These are phyloP conservation scores for Vultur gryphus DNA, from an alignment of 2,797 vertebrate species.

Conservation along the genomic window DNA sequence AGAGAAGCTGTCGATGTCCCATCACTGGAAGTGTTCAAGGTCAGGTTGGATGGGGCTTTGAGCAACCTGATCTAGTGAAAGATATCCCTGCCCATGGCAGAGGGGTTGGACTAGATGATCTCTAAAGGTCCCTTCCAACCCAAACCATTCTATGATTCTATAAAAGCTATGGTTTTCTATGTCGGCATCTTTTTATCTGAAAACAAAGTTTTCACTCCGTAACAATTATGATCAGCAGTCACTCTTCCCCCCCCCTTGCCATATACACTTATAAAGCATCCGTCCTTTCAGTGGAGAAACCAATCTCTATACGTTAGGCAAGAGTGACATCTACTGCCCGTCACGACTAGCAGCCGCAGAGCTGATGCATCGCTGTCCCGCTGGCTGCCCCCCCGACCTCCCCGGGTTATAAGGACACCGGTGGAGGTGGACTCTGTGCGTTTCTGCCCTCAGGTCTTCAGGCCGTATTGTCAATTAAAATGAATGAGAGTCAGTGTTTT, in stretches of 20 bases:
- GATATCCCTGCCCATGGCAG: background rate
- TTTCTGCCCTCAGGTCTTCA: background rate
- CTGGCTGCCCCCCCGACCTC: too few species aligned
- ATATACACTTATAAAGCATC: accelerated
- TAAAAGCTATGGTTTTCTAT: background rate
- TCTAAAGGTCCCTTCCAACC: background rate
- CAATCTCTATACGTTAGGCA: background rate
- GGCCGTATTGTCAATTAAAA: background rate
- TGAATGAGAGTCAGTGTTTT: background rate
- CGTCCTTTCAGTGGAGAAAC: background rate
- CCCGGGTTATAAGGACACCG: accelerated
- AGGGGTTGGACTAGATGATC: background rate
- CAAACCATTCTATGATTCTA: background rate
- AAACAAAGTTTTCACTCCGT: background rate
- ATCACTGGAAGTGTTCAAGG: background rate
- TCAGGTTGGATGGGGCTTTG: background rate
- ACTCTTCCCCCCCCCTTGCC: accelerated
- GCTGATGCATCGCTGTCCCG: accelerated
- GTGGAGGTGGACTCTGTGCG: too few species aligned
- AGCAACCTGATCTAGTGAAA: background rate
- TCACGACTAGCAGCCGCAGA: background rate
- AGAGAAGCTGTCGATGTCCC: background rate
- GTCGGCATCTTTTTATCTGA: background rate
- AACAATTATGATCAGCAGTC: background rate
- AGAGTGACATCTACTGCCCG: constrained; percentile 58